Evolutionary conservation across 1,140 invertebrate species (phyloP).

Genomic region (Marisa cornuarietis): DNA sequence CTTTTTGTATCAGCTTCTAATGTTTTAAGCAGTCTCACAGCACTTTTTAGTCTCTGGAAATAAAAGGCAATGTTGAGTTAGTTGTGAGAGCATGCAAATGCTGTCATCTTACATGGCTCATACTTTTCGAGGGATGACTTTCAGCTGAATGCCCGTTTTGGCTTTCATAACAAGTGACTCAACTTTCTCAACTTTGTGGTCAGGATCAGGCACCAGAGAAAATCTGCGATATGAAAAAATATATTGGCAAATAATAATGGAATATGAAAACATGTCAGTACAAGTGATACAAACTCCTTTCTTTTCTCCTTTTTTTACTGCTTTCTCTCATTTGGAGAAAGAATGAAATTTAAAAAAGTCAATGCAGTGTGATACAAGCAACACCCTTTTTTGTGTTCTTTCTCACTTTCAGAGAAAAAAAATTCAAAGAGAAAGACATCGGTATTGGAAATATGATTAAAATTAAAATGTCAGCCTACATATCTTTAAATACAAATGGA

Average conservation of each 20-base stretch:
- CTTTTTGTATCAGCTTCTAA: background rate
- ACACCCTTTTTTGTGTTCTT: no score
- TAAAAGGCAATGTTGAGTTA: background rate
- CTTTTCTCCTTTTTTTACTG: no score
- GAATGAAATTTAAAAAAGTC: no score
- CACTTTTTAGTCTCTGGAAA: constrained; percentile 5
- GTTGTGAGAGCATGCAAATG: background rate
- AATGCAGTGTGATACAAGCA: no score
- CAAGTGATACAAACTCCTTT: no score
- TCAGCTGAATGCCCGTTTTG: constrained; percentile 42
- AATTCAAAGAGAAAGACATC: no score
- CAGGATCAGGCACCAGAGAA: constrained; percentile 37
- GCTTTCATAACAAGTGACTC: constrained; percentile 45
- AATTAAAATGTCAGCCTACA: no score
- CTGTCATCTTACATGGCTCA: background rate
- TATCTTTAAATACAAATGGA: background rate
- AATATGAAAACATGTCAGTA: no score
- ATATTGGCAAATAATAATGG: no score
- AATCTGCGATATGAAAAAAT: constrained; percentile 26
- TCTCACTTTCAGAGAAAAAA: no score
- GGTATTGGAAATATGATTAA: no score
- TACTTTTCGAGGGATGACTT: constrained; percentile 26
- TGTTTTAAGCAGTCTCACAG: background rate
- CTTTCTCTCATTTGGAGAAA: no score
- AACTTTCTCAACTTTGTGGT: constrained; percentile 41